These are phyloP conservation scores for Poeciliopsis occidentalis DNA, from an alignment of 2,113 vertebrate genomes.

Conservation along the genomic window DNA sequence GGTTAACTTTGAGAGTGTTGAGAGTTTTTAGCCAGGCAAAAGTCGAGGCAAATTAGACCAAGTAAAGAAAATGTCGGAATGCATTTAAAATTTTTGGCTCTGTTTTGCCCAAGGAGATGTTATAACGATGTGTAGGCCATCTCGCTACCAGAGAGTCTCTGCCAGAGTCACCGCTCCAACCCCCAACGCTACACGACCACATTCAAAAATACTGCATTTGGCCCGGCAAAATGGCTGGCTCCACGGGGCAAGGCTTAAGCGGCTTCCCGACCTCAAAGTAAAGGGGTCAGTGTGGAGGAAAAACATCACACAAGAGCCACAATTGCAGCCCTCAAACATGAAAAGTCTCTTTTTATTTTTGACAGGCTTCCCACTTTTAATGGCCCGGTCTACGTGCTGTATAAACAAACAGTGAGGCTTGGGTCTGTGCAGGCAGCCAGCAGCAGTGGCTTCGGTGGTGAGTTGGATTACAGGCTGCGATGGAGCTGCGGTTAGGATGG, in stretches of 20 bases:
- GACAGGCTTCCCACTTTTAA: conserved; percentile 80
- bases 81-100: conserved; percentile 63
- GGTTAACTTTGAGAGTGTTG: conserved; percentile 38
- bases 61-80: conserved; percentile 57
- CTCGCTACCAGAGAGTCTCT: conserved; percentile 63
- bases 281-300: conserved; percentile 76
- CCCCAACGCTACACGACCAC: conserved; percentile 53
- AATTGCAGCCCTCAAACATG: conserved; percentile 83
- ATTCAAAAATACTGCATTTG: conserved; percentile 67
- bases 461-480: conserved; percentile 78
- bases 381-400: conserved; percentile 71
- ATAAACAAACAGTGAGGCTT: conserved; percentile 78
- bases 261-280: conserved; percentile 72
- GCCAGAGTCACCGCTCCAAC: conserved; percentile 43
- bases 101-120: conserved; percentile 61
- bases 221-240: conserved; percentile 60
- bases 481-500: conserved; percentile 73
- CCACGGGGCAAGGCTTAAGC: conserved; percentile 68
- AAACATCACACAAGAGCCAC: conserved; percentile 83
- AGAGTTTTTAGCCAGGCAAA: conserved; percentile 24
- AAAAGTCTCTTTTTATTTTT: conserved; percentile 83
- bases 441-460: conserved; percentile 76
- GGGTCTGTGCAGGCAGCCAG: conserved; percentile 68
- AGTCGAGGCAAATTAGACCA: conserved; percentile 52
- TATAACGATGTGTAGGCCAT: conserved; percentile 73